Evolutionary conservation across 2,113 vertebrate species (phyloP), one percentile per base, ranked within the genome.

Genomic region (Rhea americana): DNA sequence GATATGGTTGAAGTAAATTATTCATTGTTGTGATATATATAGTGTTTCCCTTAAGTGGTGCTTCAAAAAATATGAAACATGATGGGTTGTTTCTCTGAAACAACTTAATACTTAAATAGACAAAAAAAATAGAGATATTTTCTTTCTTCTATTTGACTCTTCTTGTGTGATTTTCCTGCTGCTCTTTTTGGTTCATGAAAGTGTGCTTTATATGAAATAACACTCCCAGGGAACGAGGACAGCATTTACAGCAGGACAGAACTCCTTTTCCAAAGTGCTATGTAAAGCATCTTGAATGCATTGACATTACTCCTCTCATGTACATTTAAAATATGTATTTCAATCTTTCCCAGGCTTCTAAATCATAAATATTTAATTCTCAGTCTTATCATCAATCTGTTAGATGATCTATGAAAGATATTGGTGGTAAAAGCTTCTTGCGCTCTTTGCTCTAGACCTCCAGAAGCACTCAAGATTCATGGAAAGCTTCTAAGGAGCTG

Each of bases 341-440:
- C 79, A 85, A 82, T 56, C 61, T 80, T 92, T 79, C 65, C 85
- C 50, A 37, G 86, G 71, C 82, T 95, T 94, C 93, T 82, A 89
- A 53, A n/a, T 20, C 85, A 97, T 97, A 95, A 97, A 97, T 97
- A 96, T 96, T 98, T 98, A 96, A 97, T 97, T 90, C 71, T 95
- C 30, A 82, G 71, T 82, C 92, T 96, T 95, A 66, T 73, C 83
- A 95, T 97, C 96, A 85, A 87, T 97, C 94, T 95, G 25, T 75
- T 72, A 55, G 15, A 82, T 83, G 76, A 96, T 95, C 82, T 91
- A 47, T 92, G 76, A 91, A 88, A 91, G 76, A 62, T 80, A 80
- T 63, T 30, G 58, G 71, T 75, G 90, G 85, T 91, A 94, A 98
- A 97, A 97, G 77, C 95, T 15, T 71, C 76, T 91, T 41, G 43